Evolutionary conservation across 1,140 invertebrate species (phyloP).

Genomic region (Gryllus bimaculatus): DNA sequence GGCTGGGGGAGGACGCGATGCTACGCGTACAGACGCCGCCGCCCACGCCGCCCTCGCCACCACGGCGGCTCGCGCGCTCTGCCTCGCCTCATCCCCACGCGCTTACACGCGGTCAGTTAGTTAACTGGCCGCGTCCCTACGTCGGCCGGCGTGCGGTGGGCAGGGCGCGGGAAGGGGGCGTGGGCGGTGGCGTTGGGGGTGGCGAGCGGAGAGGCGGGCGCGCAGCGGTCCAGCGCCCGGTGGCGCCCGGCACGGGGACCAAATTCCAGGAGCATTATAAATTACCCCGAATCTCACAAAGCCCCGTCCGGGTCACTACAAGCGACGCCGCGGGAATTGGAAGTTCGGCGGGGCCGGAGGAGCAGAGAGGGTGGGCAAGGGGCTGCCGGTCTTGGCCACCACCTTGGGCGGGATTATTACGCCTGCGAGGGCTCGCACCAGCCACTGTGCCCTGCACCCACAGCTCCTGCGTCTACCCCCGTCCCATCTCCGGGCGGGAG

Average conservation of each 20-base stretch:
- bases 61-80: not conserved
- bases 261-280: slow-evolving; percentile 17
- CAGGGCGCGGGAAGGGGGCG: not conserved
- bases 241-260: not conserved
- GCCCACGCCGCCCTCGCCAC: too few species aligned
- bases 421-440: not conserved
- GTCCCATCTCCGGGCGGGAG: too few species aligned
- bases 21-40: not conserved
- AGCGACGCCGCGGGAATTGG: not conserved
- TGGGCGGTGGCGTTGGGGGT: not conserved
- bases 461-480: too few species aligned
- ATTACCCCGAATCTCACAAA: slow-evolving; percentile 15
- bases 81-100: not conserved
- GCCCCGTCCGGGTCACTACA: not conserved
- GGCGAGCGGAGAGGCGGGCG: not conserved
- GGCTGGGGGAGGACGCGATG: not conserved
- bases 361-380: not conserved
- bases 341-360: not conserved
- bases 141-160: not conserved
- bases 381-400: not conserved
- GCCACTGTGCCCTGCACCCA: not conserved
- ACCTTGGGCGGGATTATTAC: not conserved
- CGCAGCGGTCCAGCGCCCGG: not conserved
- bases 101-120: slow-evolving; percentile 7
- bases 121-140: slow-evolving; percentile 2